These are phyloP conservation scores for Zosterops pallidus DNA, from an alignment of 2,113 vertebrate genomes.

Conservation along the genomic window DNA sequence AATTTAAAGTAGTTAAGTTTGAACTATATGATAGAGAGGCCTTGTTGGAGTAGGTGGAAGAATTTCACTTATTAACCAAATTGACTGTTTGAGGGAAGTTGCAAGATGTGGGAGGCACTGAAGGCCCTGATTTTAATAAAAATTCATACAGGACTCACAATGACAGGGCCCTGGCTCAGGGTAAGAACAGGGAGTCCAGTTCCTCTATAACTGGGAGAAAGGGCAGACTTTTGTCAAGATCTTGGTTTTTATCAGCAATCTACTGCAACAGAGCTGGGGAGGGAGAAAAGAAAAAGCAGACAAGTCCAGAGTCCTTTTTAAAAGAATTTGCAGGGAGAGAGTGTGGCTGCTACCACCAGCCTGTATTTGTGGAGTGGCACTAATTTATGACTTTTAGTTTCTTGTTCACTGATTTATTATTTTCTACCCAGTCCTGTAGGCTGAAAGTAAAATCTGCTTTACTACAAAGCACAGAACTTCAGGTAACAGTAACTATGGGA, in stretches of 20 bases:
- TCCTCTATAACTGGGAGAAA: background rate
- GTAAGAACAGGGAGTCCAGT: background rate
- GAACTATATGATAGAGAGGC: background rate
- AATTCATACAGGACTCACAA: background rate
- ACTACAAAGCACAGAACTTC: background rate
- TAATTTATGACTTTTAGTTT: background rate
- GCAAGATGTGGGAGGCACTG: background rate
- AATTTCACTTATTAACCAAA: background rate
- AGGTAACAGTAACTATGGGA: background rate
- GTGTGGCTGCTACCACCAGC: background rate
- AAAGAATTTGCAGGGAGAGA: background rate
- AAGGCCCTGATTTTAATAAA: background rate
- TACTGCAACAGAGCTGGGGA: background rate
- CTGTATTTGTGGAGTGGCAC: background rate
- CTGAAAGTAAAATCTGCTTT: background rate
- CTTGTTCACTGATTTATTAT: background rate
- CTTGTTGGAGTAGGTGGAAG: constrained; percentile 15
- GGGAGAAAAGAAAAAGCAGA: background rate
- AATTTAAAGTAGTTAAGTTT: background rate
- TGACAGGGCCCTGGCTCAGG: background rate
- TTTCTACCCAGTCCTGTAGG: background rate
- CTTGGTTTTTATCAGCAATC: background rate
- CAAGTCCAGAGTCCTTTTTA: background rate
- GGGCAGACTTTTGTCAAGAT: background rate
- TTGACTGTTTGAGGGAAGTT: background rate